These are phyloP conservation scores for Leptodactylus fallax DNA, from an alignment of 2,797 vertebrate genomes.

Conservation along the genomic window DNA sequence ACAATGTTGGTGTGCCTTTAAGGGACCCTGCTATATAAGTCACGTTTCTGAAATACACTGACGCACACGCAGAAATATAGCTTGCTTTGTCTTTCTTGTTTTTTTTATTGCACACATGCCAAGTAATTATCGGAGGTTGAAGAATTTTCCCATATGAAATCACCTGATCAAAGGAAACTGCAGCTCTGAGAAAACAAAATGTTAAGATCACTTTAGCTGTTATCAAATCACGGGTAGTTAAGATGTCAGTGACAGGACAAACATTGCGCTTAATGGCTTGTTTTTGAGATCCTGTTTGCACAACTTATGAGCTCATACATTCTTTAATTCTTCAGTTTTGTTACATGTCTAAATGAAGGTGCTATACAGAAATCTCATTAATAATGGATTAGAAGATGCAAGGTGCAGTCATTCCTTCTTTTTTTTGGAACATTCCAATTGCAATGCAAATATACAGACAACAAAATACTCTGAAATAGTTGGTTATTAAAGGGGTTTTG, in stretches of 20 bases:
- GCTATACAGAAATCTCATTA: conserved; percentile 41
- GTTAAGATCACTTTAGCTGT: conserved; percentile 34
- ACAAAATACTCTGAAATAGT: neutral
- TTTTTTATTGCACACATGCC: conserved; percentile 19
- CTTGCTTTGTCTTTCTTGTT: conserved; percentile 48
- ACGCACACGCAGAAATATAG: neutral
- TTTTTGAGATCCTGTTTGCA: conserved; percentile 38
- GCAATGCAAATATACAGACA: neutral
- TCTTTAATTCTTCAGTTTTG: conserved; percentile 52
- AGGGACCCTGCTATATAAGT: neutral
- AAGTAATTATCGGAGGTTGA: conserved; percentile 55
- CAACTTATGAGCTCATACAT: conserved; percentile 45
- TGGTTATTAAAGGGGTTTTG: neutral
- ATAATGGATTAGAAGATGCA: conserved; percentile 50
- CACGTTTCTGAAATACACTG: neutral
- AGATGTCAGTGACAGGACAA: conserved; percentile 58
- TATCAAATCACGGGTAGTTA: conserved; percentile 50
- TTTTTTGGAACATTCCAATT: neutral
- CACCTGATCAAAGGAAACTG: conserved; percentile 58
- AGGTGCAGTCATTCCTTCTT: conserved; percentile 31
- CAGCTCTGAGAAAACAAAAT: conserved; percentile 55
- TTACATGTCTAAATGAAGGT: conserved; percentile 42
- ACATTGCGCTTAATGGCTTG: conserved; percentile 38
- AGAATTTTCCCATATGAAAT: conserved; percentile 60
- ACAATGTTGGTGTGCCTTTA: neutral